Percentiles rank a stretch among this genome's conserved stretches.
phyloP scores from a whole-genome alignment of 2,797 vertebrate genomes.

The Lemur catta region DNA sequence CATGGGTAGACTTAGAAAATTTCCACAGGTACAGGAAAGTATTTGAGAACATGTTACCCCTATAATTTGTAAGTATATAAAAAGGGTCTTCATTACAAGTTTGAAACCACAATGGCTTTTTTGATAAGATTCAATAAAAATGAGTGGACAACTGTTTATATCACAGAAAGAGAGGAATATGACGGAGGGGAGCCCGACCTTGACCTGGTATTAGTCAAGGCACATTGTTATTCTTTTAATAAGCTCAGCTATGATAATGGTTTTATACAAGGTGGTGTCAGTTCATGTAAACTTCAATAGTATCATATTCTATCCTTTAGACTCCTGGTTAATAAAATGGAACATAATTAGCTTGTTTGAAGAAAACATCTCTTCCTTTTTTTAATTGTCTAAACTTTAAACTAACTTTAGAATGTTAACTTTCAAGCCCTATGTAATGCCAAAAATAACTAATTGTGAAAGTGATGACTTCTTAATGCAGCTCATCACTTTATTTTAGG shows the following conservation, averaged over 20 bases:
- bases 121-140: background rate
- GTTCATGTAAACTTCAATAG: background rate
- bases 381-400: background rate
- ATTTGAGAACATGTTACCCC: background rate
- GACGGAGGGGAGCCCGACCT: background rate
- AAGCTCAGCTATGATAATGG: background rate
- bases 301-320: background rate
- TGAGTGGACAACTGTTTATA: background rate
- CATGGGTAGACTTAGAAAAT: background rate
- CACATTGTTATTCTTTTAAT: background rate
- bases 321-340: background rate
- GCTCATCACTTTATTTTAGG: constrained; percentile 37
- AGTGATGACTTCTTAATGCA: background rate
- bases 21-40: background rate
- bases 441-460: constrained; percentile 51
- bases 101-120: background rate
- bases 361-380: background rate
- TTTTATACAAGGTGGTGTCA: background rate
- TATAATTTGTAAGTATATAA: background rate
- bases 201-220: background rate
- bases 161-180: background rate
- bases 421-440: background rate
- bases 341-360: background rate
- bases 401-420: constrained; percentile 8
- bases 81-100: background rate